Conservation (phyloP, 1,140 invertebrate species). For the Drosophila bocki region DNA sequence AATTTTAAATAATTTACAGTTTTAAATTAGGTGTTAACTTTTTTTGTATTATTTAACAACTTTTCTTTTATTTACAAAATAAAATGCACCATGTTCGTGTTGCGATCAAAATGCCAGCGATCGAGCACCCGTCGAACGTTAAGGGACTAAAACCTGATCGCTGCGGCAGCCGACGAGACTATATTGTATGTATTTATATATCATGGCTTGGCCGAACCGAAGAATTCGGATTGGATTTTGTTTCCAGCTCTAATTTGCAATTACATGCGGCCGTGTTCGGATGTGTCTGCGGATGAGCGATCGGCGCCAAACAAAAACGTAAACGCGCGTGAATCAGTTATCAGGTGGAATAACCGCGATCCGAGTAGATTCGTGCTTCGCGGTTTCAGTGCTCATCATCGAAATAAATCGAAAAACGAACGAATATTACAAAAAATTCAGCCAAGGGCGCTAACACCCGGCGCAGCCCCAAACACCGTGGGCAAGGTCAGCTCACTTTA, state of each 20-base stretch:
- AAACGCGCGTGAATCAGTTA: slow-evolving; percentile 35
- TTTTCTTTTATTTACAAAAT: neutral
- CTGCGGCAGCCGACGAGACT: neutral
- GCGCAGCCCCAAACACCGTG: slow-evolving; percentile 21
- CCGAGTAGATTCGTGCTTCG: slow-evolving; percentile 7
- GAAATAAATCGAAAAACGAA: slow-evolving; percentile 20
- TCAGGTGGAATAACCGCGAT: slow-evolving; percentile 35
- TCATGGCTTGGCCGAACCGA: neutral
- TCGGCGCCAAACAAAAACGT: neutral
- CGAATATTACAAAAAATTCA: slow-evolving; percentile 26
- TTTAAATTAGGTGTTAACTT: neutral
- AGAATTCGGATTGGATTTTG: slow-evolving; percentile 15
- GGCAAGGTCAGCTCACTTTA: slow-evolving; percentile 40
- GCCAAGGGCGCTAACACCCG: slow-evolving; percentile 22
- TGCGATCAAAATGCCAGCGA: neutral
- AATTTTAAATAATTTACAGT: neutral
- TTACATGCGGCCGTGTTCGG: slow-evolving; percentile 42
- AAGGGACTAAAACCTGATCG: neutral
- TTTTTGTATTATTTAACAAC: neutral
- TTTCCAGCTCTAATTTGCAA: slow-evolving; percentile 24
- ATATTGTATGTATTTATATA: neutral
- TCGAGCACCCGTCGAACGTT: neutral
- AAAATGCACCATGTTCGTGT: neutral
- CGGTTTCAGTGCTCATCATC: slow-evolving; percentile 14
- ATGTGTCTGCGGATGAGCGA: slow-evolving; percentile 38